Evolutionary conservation across 2,113 vertebrate species (phyloP).

Genomic region (Ceyx cyanopectus): DNA sequence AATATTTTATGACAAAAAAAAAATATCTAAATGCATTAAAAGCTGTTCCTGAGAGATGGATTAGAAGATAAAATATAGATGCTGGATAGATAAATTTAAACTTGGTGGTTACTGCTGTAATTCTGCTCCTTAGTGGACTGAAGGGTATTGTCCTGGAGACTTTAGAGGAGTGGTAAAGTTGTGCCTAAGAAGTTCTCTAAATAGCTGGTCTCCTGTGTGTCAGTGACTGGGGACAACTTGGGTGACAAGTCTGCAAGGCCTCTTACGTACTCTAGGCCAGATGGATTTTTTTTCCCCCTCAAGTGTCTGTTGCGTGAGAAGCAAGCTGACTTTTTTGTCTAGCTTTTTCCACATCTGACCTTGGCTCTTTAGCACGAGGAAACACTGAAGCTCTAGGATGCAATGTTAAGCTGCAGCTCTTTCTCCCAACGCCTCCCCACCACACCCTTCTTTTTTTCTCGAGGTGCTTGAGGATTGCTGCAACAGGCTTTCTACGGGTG

Average conservation of each 20-base stretch:
- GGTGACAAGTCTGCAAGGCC: not conserved
- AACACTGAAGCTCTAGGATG: not conserved
- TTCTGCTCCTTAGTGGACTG: not conserved
- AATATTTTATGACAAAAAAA: constrained; percentile 83
- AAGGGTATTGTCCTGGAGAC: not conserved
- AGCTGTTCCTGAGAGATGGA: constrained; percentile 75
- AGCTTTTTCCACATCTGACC: not conserved
- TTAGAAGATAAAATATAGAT: constrained; percentile 61
- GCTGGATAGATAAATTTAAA: constrained; percentile 71
- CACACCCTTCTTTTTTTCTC: too few species aligned
- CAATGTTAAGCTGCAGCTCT: not conserved
- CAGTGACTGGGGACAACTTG: not conserved
- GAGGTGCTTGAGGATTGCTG: not conserved
- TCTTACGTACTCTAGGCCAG: constrained; percentile 14
- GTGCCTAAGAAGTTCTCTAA: not conserved
- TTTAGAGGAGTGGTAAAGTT: not conserved
- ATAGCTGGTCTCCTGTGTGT: not conserved
- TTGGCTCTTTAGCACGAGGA: not conserved
- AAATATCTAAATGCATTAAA: constrained; percentile 78
- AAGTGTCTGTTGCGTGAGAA: constrained; percentile 9
- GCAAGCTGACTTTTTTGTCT: not conserved
- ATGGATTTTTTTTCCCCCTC: not conserved
- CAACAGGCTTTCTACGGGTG: not conserved
- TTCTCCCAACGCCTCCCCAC: too few species aligned
- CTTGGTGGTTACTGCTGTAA: constrained; percentile 60